phyloP scores from a whole-genome alignment of 2,797 vertebrate genomes.

The Gymnoscopelus braueri region DNA sequence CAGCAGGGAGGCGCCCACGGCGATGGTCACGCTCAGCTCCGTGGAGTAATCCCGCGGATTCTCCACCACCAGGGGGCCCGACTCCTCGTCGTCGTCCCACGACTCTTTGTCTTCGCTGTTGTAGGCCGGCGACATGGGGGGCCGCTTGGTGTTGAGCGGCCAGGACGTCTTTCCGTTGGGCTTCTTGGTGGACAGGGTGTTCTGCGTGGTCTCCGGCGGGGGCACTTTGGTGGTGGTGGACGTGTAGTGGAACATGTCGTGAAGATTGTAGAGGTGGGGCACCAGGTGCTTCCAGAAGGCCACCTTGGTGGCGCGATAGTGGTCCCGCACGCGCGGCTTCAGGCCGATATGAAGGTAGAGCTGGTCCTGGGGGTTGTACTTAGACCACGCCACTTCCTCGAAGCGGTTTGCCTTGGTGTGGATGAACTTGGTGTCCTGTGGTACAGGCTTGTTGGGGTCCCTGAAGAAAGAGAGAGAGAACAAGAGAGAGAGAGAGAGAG shows the following conservation, averaged over 20 bases:
- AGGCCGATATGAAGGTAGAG: constrained; percentile 97
- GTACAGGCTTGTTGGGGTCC: constrained; percentile 98
- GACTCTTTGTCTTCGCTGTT: constrained; percentile 91
- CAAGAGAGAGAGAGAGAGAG: constrained; percentile 7
- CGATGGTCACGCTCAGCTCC: constrained; percentile 97
- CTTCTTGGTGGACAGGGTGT: constrained; percentile 92
- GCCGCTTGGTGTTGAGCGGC: constrained; percentile 93
- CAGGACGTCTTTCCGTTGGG: constrained; percentile 87
- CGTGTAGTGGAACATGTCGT: constrained; percentile 99
- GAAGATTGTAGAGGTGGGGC: constrained; percentile 97
- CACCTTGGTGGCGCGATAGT: constrained; percentile 98
- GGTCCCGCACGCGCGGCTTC: constrained; percentile 96
- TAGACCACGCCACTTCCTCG: constrained; percentile 98
- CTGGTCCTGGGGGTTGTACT: constrained; percentile 97
- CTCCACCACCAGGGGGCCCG: constrained; percentile 90
- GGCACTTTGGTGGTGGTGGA: constrained; percentile 99
- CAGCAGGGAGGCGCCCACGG: constrained; percentile 94
- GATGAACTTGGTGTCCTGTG: constrained; percentile 99
- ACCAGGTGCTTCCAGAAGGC: constrained; percentile 99
- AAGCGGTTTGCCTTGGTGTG: constrained; percentile 98
- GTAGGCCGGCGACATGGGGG: constrained; percentile 93
- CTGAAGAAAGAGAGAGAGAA: constrained; percentile 68
- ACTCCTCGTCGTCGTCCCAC: constrained; percentile 88
- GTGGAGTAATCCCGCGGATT: constrained; percentile 97
- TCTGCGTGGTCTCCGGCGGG: constrained; percentile 93